Conservation (phyloP, 2,797 vertebrate genomes). For the Ctenochaetus hawaiiensis region DNA sequence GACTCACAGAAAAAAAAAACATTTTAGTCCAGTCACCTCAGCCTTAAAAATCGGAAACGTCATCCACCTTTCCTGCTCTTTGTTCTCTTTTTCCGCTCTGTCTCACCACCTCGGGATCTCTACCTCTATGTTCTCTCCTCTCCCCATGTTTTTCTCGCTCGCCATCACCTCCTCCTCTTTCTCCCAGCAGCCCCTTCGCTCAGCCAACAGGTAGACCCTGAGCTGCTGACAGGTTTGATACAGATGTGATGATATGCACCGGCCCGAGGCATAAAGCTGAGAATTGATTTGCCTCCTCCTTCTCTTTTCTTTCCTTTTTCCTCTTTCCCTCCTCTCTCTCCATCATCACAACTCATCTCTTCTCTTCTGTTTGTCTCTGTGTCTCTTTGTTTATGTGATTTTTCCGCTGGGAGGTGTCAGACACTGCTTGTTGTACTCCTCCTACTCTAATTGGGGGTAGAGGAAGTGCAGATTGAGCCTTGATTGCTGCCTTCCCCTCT, state of each 20-base stretch:
- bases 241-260: slow-evolving; percentile 57
- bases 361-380: neutral
- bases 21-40: slow-evolving; percentile 1
- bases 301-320: neutral
- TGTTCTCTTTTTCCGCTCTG: neutral
- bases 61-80: slow-evolving; percentile 26
- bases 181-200: slow-evolving; percentile 23
- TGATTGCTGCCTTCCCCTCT: slow-evolving; percentile 65
- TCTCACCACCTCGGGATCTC: slow-evolving; percentile 4
- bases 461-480: slow-evolving; percentile 71
- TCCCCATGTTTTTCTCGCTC: neutral
- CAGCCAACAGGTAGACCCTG: slow-evolving; percentile 49
- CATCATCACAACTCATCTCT: neutral
- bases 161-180: slow-evolving; percentile 26
- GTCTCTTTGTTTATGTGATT: slow-evolving; percentile 45
- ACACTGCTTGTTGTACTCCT: slow-evolving; percentile 53
- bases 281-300: slow-evolving; percentile 36
- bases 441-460: slow-evolving; percentile 74
- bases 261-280: slow-evolving; percentile 49
- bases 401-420: slow-evolving; percentile 59
- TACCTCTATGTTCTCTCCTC: neutral
- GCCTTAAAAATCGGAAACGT: neutral
- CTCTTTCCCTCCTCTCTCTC: slow-evolving; percentile 4
- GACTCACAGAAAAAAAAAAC: neutral
- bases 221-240: slow-evolving; percentile 64